Evolutionary conservation across 1,140 invertebrate genomes (phyloP), one percentile per base, ranked within the genome.

Genomic region (Hyles euphorbiae): DNA sequence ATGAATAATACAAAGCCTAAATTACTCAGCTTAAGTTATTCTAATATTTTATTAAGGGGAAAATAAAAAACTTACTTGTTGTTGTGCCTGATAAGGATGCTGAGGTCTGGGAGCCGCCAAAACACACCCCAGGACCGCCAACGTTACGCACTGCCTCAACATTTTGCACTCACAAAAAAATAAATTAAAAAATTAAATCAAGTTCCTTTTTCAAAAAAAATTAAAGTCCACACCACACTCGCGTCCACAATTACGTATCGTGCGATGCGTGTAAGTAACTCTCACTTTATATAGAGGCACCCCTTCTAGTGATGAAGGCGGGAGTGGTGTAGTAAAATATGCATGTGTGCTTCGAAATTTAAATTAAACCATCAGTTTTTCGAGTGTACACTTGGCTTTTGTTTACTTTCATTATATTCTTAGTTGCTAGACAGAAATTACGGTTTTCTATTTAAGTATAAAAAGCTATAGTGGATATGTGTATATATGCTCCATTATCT

Each of bases 261-360:
- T 79, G 68, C 67, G 65, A 58, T 79, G 73, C 75, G 72, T 77
- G 76, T 70, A 57, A 53, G 59, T 62, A 54, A 77, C 75, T 76
- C 67, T 83, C 76, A 78, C 80, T 82, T 76, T 87, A 87, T 87
- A 87, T 87, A 87, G 68, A 70, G 68, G 48, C 83, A 86, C 77
- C 84, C 84, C 81, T 84, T 81, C 84, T 85, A 73, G 60, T 63
- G 65, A 49, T 63, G 63, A 67, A 70, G 70, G 78, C 68, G 76
- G 77, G 76, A 80, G 76, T 71, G 55, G 36, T 58, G 51, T 48
- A 59, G 36, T 34, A 34, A 50, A 58, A 57, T 56, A 56, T 69
- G 62, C 61, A 51, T 66, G 61, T 61, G 65, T 64, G 62, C 56
- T 59, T 63, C 58, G 58, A 68, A 67, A 71, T 67, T 68, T 49